Evolutionary conservation across 2,113 vertebrate species (phyloP), one percentile per base, ranked within the genome.

Genomic region (Tauraco erythrolophus): DNA sequence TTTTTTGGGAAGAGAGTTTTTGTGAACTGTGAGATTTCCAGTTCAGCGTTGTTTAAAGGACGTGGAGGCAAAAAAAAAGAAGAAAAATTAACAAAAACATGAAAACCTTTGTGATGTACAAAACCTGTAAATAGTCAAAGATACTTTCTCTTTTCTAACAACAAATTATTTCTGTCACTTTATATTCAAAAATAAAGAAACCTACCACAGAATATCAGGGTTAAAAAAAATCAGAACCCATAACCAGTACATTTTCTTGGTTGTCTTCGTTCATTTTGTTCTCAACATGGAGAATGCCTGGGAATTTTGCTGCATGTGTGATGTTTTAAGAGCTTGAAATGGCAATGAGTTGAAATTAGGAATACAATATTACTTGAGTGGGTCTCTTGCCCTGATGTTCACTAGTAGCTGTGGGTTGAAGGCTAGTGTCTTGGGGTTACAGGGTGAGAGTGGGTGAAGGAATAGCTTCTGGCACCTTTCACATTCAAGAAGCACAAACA

Each of bases 121-220:
- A 98, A 98, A 97, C 41, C 68, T 98, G 98, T 98, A 98, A 98
- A 98, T 98, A 98, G 94, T 98, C 95, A 98, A 98, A 98, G 96
- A 98, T 98, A 97, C 98, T 98, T 98, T 98, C 98, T 98, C 98
- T 98, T 98, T 98, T 98, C 98, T 98, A 98, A 98, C 96, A 98
- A 97, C 98, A 98, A 98, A 98, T 98, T 98, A 98, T 98, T 98
- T 98, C 98, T 98, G 98, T 98, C 98, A 98, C 98, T 98, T 98
- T 98, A 98, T 98, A 98, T 98, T 98, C 97, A 72, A 98, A 98
- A 98, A 98, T 98, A 98, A 98, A 98, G 98, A 98, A 98, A 98
- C 81, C 94, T 98, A 98, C 97, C 98, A 98, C 98, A 98, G 96
- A 98, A 97, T 98, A 98, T 98, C 98, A 98, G 98, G 98, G 98